These are phyloP conservation scores for Melanotaenia maccullochi DNA, from an alignment of 2,797 vertebrate species.

Conservation along the genomic window DNA sequence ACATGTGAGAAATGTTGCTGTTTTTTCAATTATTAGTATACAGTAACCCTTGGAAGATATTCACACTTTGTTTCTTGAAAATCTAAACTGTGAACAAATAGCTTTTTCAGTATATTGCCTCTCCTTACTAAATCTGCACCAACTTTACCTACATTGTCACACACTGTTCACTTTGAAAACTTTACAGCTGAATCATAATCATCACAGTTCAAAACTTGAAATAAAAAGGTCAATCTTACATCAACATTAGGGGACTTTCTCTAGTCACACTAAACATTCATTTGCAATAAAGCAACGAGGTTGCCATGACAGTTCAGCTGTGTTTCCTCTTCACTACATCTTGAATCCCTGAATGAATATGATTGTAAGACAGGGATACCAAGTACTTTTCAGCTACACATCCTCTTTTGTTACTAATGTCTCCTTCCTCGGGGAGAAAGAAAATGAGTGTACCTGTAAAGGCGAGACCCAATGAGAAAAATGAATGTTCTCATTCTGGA, in stretches of 20 bases:
- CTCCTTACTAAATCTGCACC: constrained; percentile 14
- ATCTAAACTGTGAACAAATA: constrained; percentile 13
- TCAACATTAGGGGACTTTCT: constrained; percentile 22
- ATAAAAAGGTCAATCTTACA: constrained; percentile 33
- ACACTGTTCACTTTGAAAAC: constrained; percentile 30
- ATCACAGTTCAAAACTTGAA: constrained; percentile 26
- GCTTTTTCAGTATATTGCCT: constrained; percentile 15
- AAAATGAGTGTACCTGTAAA: constrained; percentile 73
- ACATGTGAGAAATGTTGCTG: constrained; percentile 22
- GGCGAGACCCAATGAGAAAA: constrained; percentile 71
- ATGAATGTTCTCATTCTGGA: constrained; percentile 79
- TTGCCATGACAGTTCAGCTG: constrained; percentile 67
- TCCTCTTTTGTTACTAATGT: constrained; percentile 67
- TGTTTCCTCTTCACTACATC: constrained; percentile 65
- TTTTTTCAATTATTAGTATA: constrained; percentile 38
- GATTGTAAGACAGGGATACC: constrained; percentile 58
- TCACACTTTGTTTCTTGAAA: constrained; percentile 4
- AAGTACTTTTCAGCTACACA: constrained; percentile 70
- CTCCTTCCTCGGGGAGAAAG: constrained; percentile 62
- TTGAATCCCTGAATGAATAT: constrained; percentile 50
- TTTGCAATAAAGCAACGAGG: constrained; percentile 65
- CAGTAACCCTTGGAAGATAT: constrained; percentile 22
- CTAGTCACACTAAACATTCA: constrained; percentile 47
- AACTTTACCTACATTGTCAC: background rate
- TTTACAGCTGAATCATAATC: constrained; percentile 18